phyloP scores from a whole-genome alignment of 2,113 vertebrate genomes.

The Labeo rohita region DNA sequence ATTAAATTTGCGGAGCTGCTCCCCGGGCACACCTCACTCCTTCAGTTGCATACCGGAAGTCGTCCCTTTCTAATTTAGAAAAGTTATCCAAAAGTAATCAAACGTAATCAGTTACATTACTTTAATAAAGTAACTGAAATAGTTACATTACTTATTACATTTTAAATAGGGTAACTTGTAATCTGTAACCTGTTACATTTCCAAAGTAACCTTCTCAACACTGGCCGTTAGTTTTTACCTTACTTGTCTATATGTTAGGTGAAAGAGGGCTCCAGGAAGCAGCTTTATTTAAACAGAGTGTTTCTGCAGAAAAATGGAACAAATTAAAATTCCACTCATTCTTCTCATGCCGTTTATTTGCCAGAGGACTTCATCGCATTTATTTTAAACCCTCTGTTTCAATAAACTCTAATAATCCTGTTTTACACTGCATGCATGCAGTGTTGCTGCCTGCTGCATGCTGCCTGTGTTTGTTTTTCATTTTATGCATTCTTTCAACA shows the following conservation, averaged over 20 bases:
- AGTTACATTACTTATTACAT: too few relatives aligned
- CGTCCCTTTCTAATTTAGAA: too few relatives aligned
- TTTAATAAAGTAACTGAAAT: too few relatives aligned
- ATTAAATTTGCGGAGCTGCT: too few relatives aligned
- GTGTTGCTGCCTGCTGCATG: slow-evolving; percentile 49
- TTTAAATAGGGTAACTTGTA: too few relatives aligned
- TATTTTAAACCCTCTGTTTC: slow-evolving; percentile 70
- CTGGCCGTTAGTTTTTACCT: not conserved
- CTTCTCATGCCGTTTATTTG: slow-evolving; percentile 71
- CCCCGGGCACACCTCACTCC: too few relatives aligned
- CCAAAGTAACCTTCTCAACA: too few relatives aligned
- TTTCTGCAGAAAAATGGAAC: slow-evolving; percentile 68
- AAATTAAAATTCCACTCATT: slow-evolving; percentile 81
- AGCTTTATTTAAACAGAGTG: slow-evolving; percentile 57
- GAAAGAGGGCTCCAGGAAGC: slow-evolving; percentile 1
- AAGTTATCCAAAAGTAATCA: too few relatives aligned
- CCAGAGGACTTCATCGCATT: slow-evolving; percentile 71
- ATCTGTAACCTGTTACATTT: too few relatives aligned
- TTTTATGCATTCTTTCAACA: slow-evolving; percentile 45
- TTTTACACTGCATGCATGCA: slow-evolving; percentile 66
- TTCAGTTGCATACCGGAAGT: too few relatives aligned
- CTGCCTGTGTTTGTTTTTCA: slow-evolving; percentile 58
- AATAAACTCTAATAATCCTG: slow-evolving; percentile 78
- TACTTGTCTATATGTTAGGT: not conserved
- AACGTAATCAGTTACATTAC: too few relatives aligned